Evolutionary conservation across 2,797 vertebrate species (phyloP), one percentile per base, ranked within the genome.

Genomic region (Echeneis naucrates): DNA sequence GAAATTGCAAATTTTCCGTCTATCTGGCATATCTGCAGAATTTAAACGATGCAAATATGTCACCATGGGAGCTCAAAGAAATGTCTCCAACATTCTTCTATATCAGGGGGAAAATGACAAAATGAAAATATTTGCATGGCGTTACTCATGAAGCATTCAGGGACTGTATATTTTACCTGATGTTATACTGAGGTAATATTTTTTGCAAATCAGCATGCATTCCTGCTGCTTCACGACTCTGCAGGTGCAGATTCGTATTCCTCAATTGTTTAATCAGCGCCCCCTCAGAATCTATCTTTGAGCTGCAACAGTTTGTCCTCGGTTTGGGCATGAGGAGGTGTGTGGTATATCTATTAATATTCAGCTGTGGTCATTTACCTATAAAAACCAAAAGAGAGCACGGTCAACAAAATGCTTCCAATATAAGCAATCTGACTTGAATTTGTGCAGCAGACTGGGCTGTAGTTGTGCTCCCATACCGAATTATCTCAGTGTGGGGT

Each of bases 401-500:
- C 4, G 8, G 14, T 66, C 60, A 59, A 48, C 65, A 57, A 42
- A 61, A 53, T 33, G 52, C 21, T 35, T 78, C 53, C 21, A 68
- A 17, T 48, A 44, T 17, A 42, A 61, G 57, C 62, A 44, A 56
- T 17, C 27, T 21, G 35, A 53, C 54, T 53, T 68, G 44, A 65
- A 67, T 78, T 47, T 47, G 48, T 37, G 59, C 37, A 38, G 27
- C 0, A 1, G 19, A 27, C 54, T 19, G 44, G 16, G 47, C 70
- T 61, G 32, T 33, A 54, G 58, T 33, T 42, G 38, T 10, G 71
- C 44, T 67, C 45, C 26, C 6, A 1, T 33, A 52, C 40, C 45
- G 37, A 70, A 74, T 74, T 71, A 52, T 71, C 44, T 44, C 62
- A 44, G 77, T 53, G 52, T 16, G 8, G 55, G 35, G 17, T 51